A percentile compares a stretch with the other conserved stretches of the same genome.
Evolutionary conservation across 1,140 invertebrate genomes (phyloP).

Genomic region (Agraylea sexmaculata): DNA sequence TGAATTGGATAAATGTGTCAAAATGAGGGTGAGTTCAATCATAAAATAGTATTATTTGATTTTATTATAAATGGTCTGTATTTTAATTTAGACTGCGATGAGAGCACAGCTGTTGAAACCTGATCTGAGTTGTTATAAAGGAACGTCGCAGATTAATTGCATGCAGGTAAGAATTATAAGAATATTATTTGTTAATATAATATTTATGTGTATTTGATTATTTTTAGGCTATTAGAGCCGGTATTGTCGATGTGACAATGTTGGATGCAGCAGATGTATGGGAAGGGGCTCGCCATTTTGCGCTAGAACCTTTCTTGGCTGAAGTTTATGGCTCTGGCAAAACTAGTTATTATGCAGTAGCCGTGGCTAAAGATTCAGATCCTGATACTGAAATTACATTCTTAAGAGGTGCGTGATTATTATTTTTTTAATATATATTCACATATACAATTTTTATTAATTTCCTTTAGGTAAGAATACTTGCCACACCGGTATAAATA

Average conservation of each 20-base stretch:
- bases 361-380: slow-evolving; percentile 82
- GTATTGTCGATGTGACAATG: slow-evolving; percentile 77
- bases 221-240: slow-evolving; percentile 46
- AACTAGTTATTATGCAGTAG: slow-evolving; percentile 87
- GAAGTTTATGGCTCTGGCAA: slow-evolving; percentile 80
- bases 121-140: slow-evolving; percentile 75
- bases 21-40: slow-evolving; percentile 68
- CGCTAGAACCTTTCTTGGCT: slow-evolving; percentile 76
- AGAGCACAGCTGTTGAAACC: slow-evolving; percentile 82
- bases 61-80: neutral
- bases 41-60: neutral
- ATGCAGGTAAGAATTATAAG: slow-evolving; percentile 52
- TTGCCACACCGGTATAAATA: slow-evolving; percentile 85
- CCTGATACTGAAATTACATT: slow-evolving; percentile 77
- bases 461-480: slow-evolving; percentile 57
- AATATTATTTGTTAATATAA: neutral
- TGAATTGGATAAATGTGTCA: slow-evolving; percentile 85
- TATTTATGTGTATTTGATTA: neutral
- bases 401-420: slow-evolving; percentile 53
- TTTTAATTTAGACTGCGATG: slow-evolving; percentile 55
- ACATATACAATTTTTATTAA: slow-evolving; percentile 6
- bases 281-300: slow-evolving; percentile 69
- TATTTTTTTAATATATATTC: too few relatives aligned
- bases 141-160: slow-evolving; percentile 75
- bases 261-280: slow-evolving; percentile 92